These are phyloP conservation scores for Indri indri DNA, from an alignment of 2,113 vertebrate genomes.

Conservation along the genomic window DNA sequence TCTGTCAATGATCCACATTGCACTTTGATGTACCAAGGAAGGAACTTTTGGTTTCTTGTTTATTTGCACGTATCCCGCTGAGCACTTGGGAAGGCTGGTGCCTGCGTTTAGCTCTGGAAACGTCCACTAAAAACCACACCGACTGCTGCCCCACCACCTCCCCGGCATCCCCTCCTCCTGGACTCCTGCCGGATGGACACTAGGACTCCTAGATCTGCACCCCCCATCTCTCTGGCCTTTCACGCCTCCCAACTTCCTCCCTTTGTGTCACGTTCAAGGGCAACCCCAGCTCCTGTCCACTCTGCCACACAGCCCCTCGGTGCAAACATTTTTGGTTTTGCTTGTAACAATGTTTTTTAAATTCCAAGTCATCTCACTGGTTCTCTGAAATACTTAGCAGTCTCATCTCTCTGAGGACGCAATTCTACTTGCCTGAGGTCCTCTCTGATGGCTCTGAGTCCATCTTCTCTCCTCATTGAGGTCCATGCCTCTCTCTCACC, in stretches of 20 bases:
- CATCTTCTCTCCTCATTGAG: accelerated
- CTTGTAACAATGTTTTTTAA: accelerated
- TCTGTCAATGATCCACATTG: accelerated
- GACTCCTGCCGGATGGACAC: accelerated
- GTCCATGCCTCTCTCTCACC: accelerated
- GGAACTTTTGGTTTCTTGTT: accelerated
- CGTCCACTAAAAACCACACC: not conserved
- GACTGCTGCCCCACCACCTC: no score
- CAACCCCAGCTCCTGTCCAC: not conserved
- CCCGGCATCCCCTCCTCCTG: accelerated
- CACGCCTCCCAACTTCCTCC: accelerated
- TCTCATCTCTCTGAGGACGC: accelerated
- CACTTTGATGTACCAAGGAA: not conserved
- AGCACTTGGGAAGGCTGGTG: accelerated
- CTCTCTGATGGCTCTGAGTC: accelerated
- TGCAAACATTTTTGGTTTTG: accelerated
- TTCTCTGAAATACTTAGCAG: not conserved
- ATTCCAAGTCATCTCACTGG: not conserved
- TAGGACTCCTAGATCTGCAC: no score
- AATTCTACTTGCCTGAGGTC: accelerated
- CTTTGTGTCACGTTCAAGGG: not conserved
- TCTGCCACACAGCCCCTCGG: no score
- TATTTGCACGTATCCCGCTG: not conserved
- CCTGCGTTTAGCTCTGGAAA: not conserved
- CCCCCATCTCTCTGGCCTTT: not conserved